Evolutionary conservation across 2,888 invertebrate genomes (phyloP).

Genomic region (Lochmaea capreae): DNA sequence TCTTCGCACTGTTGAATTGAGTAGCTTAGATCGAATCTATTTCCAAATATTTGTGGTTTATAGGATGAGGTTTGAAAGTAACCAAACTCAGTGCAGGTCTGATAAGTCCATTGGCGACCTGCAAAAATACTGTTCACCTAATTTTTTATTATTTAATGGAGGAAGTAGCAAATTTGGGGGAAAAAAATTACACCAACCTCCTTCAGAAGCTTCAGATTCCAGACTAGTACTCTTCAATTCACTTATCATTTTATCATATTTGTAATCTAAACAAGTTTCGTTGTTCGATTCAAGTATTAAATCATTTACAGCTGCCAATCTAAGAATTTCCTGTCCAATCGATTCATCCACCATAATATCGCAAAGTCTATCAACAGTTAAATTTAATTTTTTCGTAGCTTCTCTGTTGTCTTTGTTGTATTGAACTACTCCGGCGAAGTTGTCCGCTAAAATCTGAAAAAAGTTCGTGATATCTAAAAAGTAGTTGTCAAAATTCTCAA

Average conservation of each 20-base stretch:
- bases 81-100: slow-evolving; percentile 96
- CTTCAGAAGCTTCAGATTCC: slow-evolving; percentile 73
- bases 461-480: slow-evolving; percentile 80
- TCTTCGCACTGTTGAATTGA: slow-evolving; percentile 86
- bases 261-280: slow-evolving; percentile 85
- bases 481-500: slow-evolving; percentile 72
- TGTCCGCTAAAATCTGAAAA: slow-evolving; percentile 81
- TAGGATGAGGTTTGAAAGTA: slow-evolving; percentile 91
- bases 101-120: slow-evolving; percentile 92
- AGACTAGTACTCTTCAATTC: slow-evolving; percentile 76
- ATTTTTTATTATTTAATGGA: no score
- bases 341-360: slow-evolving; percentile 76
- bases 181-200: slow-evolving; percentile 65
- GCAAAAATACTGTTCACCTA: neutral
- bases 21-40: slow-evolving; percentile 80
- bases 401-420: slow-evolving; percentile 94
- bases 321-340: slow-evolving; percentile 72
- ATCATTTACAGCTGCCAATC: slow-evolving; percentile 80
- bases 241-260: slow-evolving; percentile 80
- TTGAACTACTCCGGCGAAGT: slow-evolving; percentile 90
- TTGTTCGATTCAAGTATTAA: slow-evolving; percentile 75
- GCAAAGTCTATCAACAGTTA: slow-evolving; percentile 87
- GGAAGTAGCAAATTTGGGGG: neutral
- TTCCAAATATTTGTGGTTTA: slow-evolving; percentile 75
- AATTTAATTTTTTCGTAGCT: slow-evolving; percentile 72